Base-by-base conservation (phyloP, 1,140 invertebrate species). In the Neodiprion pinetum region DNA sequence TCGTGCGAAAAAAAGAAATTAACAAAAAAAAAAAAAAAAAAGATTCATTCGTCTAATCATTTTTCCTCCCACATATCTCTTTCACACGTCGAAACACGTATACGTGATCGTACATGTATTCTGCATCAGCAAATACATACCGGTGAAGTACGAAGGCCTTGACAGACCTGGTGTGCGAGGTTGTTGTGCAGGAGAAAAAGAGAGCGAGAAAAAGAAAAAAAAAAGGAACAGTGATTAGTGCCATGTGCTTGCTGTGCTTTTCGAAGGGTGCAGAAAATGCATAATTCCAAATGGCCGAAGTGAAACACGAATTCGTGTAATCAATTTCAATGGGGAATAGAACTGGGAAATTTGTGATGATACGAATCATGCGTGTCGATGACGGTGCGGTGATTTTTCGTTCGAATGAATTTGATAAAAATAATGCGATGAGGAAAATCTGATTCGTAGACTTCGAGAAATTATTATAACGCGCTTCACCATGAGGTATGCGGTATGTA, bases 141-240 rank as follows among this genome's bases (percentile, higher is more conserved):
- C 80, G 78, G 80, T 76, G 73, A 82, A 79, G 71, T 80, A 80
- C 75, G 81, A 79, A 75, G 80, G 78, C 80, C 77, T 80, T 77
- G 74, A 67, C 75, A 81, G 77, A 70, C 75, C 80, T 81, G 28
- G 1, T 40, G 80, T 77, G 76, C 76, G 74, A 61, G n/a, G 11
- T 61, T 61, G 53, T 14, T 61, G 53, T 61, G 53, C 53, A 5
- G 28, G 1, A 40, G 5, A 40, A 40, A 40, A 40, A 40, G 5
- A 21, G 17, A 21, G 17, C 17, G 28, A 40, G 28, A 40, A 40
- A 40, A 61, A 78, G 28, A 40, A 5, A 40, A 40, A 40, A 61
- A 78, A 75, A 81, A 73, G 77, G 77, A 79, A 80, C 80, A 82
- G 78, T 81, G 11, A 23, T 82, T 82, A 82, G 80, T 81, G 78